Conservation (phyloP, 1,140 invertebrate species). For the Drosophila novamexicana region DNA sequence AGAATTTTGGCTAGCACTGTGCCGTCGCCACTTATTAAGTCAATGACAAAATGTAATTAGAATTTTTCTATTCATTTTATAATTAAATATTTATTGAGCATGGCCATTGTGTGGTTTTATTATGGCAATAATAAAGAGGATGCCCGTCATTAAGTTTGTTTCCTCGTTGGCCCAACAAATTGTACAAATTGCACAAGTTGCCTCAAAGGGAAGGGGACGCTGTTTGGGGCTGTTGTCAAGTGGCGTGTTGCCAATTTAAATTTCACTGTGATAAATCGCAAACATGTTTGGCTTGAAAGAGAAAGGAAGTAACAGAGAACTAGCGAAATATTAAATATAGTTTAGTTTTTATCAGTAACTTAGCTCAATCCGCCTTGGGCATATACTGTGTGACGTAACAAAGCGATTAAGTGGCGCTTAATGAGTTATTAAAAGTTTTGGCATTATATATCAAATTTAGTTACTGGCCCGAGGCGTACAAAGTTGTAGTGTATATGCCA, state of each 20-base stretch:
- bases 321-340: slow-evolving; percentile 24
- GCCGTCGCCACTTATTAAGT: slow-evolving; percentile 38
- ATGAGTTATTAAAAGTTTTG: slow-evolving; percentile 74
- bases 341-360: slow-evolving; percentile 39
- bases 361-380: slow-evolving; percentile 33
- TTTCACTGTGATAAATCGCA: slow-evolving; percentile 74
- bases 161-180: slow-evolving; percentile 41
- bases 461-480: slow-evolving; percentile 33
- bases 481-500: background rate
- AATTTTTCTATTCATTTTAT: slow-evolving; percentile 47
- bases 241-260: slow-evolving; percentile 54
- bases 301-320: background rate
- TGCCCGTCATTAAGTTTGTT: slow-evolving; percentile 54
- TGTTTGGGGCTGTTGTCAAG: slow-evolving; percentile 13
- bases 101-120: slow-evolving; percentile 27
- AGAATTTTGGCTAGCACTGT: slow-evolving; percentile 44
- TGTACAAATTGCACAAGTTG: slow-evolving; percentile 35
- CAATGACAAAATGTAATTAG: slow-evolving; percentile 68
- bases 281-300: slow-evolving; percentile 25
- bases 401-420: slow-evolving; percentile 36
- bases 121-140: slow-evolving; percentile 46
- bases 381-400: slow-evolving; percentile 17
- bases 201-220: background rate
- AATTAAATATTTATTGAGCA: slow-evolving; percentile 78
- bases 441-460: slow-evolving; percentile 56